Evolutionary conservation across 2,888 invertebrate genomes (phyloP).

Genomic region (Cordilura impudica): DNA sequence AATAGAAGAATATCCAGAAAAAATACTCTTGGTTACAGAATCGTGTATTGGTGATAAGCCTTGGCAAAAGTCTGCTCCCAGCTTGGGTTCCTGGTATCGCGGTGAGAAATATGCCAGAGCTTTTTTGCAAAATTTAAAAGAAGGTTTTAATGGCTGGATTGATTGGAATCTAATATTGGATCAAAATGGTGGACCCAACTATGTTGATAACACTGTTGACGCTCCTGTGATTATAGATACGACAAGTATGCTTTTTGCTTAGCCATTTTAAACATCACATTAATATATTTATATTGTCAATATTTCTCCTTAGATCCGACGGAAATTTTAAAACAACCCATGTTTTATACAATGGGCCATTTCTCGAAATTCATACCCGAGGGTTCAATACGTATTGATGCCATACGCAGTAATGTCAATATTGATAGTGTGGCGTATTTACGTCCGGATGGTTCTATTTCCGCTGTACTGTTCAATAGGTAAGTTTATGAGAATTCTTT

Average conservation of each 20-base stretch:
- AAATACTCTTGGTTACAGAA: slow-evolving; percentile 88
- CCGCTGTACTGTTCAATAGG: slow-evolving; percentile 80
- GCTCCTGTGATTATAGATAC: slow-evolving; percentile 82
- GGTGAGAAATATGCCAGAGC: slow-evolving; percentile 83
- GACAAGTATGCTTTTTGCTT: slow-evolving; percentile 66
- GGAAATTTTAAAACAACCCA: slow-evolving; percentile 93
- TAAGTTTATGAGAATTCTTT: slow-evolving; percentile 68
- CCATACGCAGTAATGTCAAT: slow-evolving; percentile 70
- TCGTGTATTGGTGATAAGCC: slow-evolving; percentile 83
- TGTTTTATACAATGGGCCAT: slow-evolving; percentile 91
- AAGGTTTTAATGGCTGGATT: slow-evolving; percentile 89
- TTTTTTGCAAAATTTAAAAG: slow-evolving; percentile 85
- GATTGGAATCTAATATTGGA: slow-evolving; percentile 94
- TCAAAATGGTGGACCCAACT: slow-evolving; percentile 88
- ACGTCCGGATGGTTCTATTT: slow-evolving; percentile 79
- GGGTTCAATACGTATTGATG: slow-evolving; percentile 79
- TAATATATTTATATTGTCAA: background rate
- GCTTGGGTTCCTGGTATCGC: slow-evolving; percentile 87
- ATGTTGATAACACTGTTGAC: slow-evolving; percentile 82
- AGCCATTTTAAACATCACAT: background rate
- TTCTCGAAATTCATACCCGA: slow-evolving; percentile 85
- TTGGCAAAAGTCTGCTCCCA: slow-evolving; percentile 80
- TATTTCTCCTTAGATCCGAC: slow-evolving; percentile 73
- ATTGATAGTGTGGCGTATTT: slow-evolving; percentile 79
- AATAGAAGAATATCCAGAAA: slow-evolving; percentile 82